A percentile compares a stretch with the other conserved stretches of the same genome.
Conservation (phyloP, 2,797 vertebrate genomes). For the Caiman crocodilus region DNA sequence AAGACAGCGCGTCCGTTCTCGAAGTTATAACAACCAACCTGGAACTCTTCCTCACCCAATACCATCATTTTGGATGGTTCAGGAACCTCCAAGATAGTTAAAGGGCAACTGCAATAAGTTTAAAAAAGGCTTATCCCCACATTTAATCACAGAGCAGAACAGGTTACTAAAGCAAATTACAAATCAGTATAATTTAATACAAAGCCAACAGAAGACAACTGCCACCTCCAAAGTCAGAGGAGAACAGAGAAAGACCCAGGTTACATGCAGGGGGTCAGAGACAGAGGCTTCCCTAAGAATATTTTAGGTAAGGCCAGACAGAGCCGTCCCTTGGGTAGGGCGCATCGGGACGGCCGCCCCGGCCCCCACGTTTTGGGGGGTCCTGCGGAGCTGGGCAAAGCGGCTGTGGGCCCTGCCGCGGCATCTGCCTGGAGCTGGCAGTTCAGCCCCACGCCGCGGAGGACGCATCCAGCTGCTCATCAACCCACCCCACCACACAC, state of each 20-base stretch:
- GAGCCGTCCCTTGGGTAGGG: no score
- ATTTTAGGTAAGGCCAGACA: no score
- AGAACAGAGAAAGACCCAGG: not conserved
- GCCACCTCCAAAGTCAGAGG: not conserved
- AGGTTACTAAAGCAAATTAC: not conserved
- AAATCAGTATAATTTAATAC: constrained; percentile 33
- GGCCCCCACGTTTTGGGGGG: no score
- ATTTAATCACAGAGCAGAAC: constrained; percentile 21
- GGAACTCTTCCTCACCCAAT: not conserved
- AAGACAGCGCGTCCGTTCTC: not conserved
- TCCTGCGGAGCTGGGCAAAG: no score
- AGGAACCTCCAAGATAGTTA: not conserved
- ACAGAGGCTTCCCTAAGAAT: not conserved
- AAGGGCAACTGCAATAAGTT: not conserved
- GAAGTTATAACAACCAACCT: not conserved
- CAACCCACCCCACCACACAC: no score
- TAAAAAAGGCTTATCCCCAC: not conserved
- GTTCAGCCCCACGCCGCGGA: no score
- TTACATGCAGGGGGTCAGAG: not conserved
- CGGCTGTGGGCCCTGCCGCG: no score
- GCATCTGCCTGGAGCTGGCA: no score
- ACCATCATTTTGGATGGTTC: not conserved
- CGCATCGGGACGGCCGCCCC: no score
- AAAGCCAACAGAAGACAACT: not conserved
- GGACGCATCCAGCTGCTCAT: no score